Evolutionary conservation across 2,888 invertebrate genomes (phyloP), one percentile per base, ranked within the genome.

Genomic region (Dimorphilus gyrociliatus): DNA sequence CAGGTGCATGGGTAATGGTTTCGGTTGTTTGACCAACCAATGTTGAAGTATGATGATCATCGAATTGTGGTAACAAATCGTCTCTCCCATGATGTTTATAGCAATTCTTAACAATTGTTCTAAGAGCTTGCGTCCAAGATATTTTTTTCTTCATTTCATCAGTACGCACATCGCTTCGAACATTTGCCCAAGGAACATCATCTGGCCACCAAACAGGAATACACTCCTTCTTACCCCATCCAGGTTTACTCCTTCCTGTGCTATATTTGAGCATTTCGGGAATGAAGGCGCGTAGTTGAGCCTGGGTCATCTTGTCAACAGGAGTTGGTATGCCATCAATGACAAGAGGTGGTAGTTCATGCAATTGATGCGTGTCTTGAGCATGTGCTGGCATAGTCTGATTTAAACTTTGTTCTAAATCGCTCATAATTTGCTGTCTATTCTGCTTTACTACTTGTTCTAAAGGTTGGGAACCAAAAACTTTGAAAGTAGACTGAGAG

Each of bases 201-300:
- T 81, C 81, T 15, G 92, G 92, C 92, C 92, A 92, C 92, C 92
- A 92, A 5, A 81, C 78, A 30, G 92, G 92, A 43, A 86, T 72
- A 34, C 86, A 90, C 13, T 86, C 85, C 57, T 85, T 85, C 49
- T 88, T 74, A 3, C 92, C 92, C 92, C 92, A 92, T 23, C 90
- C 90, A 25, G 90, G 92, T 64, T 92, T 92, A 40, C 90, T 90
- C 45, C 90, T 71, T 7, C 55, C 86, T 45, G 90, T 92, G 4
- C 88, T 88, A 65, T 88, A 90, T 67, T 92, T 92, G 54, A 92
- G 70, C 90, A 92, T 92, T 48, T 92, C 72, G 40, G 90, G 90
- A 51, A 92, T 92, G 65, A 92, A 92, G 35, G 88, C 88, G 50
- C 92, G 67, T 37, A 92, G 69, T 66, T 92, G 90, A 32, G 90